phyloP scores from a whole-genome alignment of 1,140 invertebrate species.

The Achatina immaculata region DNA sequence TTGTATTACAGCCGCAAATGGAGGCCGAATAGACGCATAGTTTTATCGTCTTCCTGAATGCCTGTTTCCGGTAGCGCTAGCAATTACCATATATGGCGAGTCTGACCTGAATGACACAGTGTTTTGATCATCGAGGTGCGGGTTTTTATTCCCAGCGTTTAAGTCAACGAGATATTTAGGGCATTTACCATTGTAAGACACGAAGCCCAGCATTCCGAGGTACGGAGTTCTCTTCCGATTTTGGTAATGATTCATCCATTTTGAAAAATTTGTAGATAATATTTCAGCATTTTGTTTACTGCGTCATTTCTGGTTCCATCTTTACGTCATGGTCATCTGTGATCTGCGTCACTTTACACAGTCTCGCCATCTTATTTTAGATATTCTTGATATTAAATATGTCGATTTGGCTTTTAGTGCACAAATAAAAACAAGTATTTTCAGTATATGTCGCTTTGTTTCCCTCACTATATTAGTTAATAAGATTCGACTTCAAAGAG shows the following conservation, averaged over 20 bases:
- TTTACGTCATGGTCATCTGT: neutral
- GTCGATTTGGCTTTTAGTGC: too few species aligned
- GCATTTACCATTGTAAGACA: neutral
- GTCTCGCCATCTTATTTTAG: too few species aligned
- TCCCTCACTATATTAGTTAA: too few species aligned
- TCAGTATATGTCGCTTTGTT: too few species aligned
- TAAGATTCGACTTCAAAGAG: too few species aligned
- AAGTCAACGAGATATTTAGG: neutral
- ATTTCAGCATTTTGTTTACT: neutral
- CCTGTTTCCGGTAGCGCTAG: constrained; percentile 26
- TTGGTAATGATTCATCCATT: neutral
- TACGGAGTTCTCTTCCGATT: neutral
- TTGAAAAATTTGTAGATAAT: neutral
- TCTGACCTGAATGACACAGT: constrained; percentile 18
- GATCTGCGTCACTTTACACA: neutral
- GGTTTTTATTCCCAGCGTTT: neutral
- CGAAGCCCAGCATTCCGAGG: neutral
- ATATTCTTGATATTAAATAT: too few species aligned
- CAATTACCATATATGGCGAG: constrained; percentile 23
- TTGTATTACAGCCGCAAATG: neutral
- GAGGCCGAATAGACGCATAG: neutral
- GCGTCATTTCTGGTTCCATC: neutral
- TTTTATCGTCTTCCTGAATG: constrained; percentile 12
- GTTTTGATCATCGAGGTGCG: constrained; percentile 16
- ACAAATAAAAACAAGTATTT: too few species aligned